Evolutionary conservation across 2,888 invertebrate genomes (phyloP), one percentile per base, ranked within the genome.

Genomic region (Clepsis dumicolana): DNA sequence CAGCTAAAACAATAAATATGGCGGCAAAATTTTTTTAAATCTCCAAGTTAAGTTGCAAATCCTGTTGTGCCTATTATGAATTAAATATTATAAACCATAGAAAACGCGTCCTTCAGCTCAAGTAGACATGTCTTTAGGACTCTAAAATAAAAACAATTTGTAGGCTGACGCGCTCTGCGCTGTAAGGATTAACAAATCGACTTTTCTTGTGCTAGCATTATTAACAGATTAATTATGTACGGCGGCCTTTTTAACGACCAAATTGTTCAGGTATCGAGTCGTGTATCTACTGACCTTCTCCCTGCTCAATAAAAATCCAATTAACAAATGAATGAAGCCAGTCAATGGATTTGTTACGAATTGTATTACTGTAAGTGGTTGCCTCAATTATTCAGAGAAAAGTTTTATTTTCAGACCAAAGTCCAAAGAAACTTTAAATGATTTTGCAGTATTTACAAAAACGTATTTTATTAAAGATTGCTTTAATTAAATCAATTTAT

Each of bases 231-330:
- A 56, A 35, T 35, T 21, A 35, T 56, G 21, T 21, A 56, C 35
- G 21, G 5, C 12, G 21, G 14, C 18, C 21, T 56, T 21, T 32
- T 27, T 29, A 4, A 52, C n/a, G 25, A 10, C 24, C n/a, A 14
- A 56, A 35, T 8, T 14, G 29, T 29, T 29, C 16, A 56, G 21
- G 24, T 56, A 56, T 35, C 14, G 21, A 21, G 21, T 18, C n/a
- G n/a, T 27, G n/a, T n/a, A n/a, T n/a, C n/a, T n/a, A 29, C 25
- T 29, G 38, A 63, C 35, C 16, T 57, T 57, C 16, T 18, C 24
- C 12, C 10, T 60, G 29, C 18, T 59, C 21, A 60, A 61, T 54
- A 60, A 60, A 65, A 41, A 53, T 53, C 21, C 41, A 60, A 60
- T 65, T 53, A 65, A 29, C 41, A 32, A 29, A 41, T 65, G 29